These are phyloP conservation scores for Euclidia mi DNA, from an alignment of 2,888 invertebrate genomes.

Conservation along the genomic window DNA sequence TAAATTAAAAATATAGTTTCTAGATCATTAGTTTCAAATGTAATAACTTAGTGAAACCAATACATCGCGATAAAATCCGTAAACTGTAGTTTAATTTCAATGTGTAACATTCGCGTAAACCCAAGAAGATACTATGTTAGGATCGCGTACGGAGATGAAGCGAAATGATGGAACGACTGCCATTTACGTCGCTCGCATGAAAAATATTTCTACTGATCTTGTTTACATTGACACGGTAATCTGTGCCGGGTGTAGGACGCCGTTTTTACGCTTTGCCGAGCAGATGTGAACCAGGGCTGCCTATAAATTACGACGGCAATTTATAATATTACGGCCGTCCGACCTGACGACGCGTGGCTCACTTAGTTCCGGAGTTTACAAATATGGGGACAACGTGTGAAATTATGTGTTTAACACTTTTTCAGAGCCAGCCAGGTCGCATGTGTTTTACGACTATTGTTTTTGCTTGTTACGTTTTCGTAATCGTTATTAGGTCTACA, in stretches of 20 bases:
- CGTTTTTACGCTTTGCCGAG: conserved; percentile 72
- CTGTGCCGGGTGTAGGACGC: conserved; percentile 61
- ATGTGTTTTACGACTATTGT: conserved; percentile 10
- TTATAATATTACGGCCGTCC: conserved; percentile 50
- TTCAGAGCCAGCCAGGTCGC: conserved; percentile 17
- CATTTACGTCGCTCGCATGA: conserved; percentile 78
- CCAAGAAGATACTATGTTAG: no score
- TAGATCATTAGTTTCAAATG: no score
- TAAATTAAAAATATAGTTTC: no score
- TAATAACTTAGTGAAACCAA: no score
- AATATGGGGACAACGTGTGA: conserved; percentile 38
- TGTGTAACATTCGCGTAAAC: no score
- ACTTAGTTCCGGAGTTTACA: conserved; percentile 54
- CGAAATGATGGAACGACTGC: conserved; percentile 77
- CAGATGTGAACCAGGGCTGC: conserved; percentile 66
- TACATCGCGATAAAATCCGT: no score
- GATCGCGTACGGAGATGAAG: conserved; percentile 77
- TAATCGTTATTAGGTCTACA: background rate
- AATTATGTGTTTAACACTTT: conserved; percentile 45
- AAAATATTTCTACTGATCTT: conserved; percentile 82
- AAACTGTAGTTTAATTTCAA: no score
- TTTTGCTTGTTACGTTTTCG: conserved; percentile 1
- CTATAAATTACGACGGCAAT: conserved; percentile 54
- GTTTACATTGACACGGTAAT: conserved; percentile 84
- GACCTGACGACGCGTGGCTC: conserved; percentile 47